Evolutionary conservation across 2,113 vertebrate genomes (phyloP).

Genomic region (Bubo scandiacus): DNA sequence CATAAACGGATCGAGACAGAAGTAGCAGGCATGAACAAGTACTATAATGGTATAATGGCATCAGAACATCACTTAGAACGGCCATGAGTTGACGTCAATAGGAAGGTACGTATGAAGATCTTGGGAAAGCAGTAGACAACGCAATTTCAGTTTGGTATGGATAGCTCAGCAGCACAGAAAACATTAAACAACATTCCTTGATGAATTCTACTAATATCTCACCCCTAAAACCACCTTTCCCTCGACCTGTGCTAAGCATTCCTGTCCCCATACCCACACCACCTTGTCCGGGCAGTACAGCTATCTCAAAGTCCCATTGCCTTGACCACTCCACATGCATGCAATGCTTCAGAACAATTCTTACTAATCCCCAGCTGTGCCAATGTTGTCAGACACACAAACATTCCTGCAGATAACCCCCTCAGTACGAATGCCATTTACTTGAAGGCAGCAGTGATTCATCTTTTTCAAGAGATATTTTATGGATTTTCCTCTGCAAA

Average conservation of each 20-base stretch:
- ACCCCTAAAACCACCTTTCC: neutral
- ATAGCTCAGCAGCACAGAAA: neutral
- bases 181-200: neutral
- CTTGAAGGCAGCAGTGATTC: neutral
- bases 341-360: neutral
- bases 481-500: neutral
- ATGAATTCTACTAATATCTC: neutral
- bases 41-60: no score
- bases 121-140: neutral
- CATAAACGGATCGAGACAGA: neutral
- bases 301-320: neutral
- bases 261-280: neutral
- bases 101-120: neutral
- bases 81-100: neutral
- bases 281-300: neutral
- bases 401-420: neutral
- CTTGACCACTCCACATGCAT: neutral
- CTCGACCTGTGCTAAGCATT: fast-evolving
- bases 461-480: neutral
- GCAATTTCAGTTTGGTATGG: neutral
- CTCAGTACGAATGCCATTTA: neutral
- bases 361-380: neutral
- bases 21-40: neutral
- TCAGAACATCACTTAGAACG: neutral
- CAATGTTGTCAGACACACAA: neutral